These are phyloP conservation scores for Enhydra lutris DNA, from an alignment of 2,113 vertebrate genomes.

Conservation along the genomic window DNA sequence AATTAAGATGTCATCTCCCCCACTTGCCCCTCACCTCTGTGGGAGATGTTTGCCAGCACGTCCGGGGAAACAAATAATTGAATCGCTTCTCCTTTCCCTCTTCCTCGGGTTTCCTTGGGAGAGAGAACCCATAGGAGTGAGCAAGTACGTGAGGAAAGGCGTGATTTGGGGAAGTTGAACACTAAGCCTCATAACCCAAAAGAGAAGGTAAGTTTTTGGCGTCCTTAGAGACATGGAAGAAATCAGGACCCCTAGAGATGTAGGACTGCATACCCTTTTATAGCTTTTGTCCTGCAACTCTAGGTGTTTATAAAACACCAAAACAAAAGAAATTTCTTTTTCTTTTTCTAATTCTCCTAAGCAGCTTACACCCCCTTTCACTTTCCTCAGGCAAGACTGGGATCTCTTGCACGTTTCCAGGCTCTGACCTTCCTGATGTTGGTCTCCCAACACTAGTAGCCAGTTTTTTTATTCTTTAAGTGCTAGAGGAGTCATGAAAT, in stretches of 20 bases:
- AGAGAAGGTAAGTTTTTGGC: conserved; percentile 72
- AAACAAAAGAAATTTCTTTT: conserved; percentile 47
- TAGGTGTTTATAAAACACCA: conserved; percentile 80
- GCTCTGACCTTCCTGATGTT: conserved; percentile 88
- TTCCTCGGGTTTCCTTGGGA: conserved; percentile 52
- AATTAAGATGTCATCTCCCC: conserved; percentile 77
- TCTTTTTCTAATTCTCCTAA: conserved; percentile 80
- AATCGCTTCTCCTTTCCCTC: conserved; percentile 39
- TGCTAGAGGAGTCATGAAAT: conserved; percentile 98
- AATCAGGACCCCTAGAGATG: conserved; percentile 61
- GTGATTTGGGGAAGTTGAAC: conserved; percentile 68
- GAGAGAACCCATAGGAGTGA: conserved; percentile 49
- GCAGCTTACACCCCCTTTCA: conserved; percentile 83
- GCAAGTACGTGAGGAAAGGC: conserved; percentile 10
- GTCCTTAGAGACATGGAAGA: conserved; percentile 69
- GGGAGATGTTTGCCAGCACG: conserved; percentile 41
- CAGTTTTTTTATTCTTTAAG: conserved; percentile 94
- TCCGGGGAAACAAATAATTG: conserved; percentile 59
- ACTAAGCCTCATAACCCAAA: conserved; percentile 60
- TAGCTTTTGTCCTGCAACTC: conserved; percentile 75
- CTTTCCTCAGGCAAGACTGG: conserved; percentile 86
- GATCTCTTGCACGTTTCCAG: conserved; percentile 84
- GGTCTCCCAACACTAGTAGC: conserved; percentile 87
- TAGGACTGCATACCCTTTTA: conserved; percentile 64
- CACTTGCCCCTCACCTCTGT: background rate